Conservation (phyloP, 2,888 invertebrate species). For the Epistrophella euchroma region DNA sequence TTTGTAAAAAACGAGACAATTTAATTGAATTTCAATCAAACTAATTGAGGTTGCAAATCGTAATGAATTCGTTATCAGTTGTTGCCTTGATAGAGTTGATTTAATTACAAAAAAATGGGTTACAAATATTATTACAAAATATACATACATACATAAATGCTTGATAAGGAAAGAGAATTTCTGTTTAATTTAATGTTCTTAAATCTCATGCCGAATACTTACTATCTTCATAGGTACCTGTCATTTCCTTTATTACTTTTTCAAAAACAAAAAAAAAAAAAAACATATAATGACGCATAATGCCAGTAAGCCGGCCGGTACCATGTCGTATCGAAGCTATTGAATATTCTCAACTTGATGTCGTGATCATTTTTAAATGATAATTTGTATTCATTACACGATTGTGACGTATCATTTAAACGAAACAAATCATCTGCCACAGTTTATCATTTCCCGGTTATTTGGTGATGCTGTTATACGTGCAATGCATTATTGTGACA, state of each 20-base stretch:
- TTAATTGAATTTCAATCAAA: constrained; percentile 12
- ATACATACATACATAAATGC: background rate
- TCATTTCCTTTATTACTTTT: background rate
- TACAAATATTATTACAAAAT: background rate
- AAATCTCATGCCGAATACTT: background rate
- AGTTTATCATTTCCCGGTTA: constrained; percentile 47
- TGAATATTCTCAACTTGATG: constrained; percentile 26
- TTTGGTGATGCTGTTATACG: constrained; percentile 15
- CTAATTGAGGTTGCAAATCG: background rate
- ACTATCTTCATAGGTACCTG: background rate
- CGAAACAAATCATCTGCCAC: constrained; percentile 33
- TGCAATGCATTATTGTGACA: constrained; percentile 10
- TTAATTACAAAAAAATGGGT: background rate
- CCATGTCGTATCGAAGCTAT: background rate
- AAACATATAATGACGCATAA: constrained; percentile 11
- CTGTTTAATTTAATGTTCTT: background rate
- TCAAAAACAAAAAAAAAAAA: background rate
- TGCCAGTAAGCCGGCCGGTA: constrained; percentile 1
- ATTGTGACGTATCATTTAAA: constrained; percentile 43
- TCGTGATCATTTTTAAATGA: constrained; percentile 20
- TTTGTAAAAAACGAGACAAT: constrained; percentile 1
- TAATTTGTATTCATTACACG: constrained; percentile 64
- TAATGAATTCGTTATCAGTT: constrained; percentile 26
- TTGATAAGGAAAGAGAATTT: background rate
- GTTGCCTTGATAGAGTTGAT: constrained; percentile 21